Evolutionary conservation across 2,113 vertebrate species (phyloP).

Genomic region (Callopanchax toddi): DNA sequence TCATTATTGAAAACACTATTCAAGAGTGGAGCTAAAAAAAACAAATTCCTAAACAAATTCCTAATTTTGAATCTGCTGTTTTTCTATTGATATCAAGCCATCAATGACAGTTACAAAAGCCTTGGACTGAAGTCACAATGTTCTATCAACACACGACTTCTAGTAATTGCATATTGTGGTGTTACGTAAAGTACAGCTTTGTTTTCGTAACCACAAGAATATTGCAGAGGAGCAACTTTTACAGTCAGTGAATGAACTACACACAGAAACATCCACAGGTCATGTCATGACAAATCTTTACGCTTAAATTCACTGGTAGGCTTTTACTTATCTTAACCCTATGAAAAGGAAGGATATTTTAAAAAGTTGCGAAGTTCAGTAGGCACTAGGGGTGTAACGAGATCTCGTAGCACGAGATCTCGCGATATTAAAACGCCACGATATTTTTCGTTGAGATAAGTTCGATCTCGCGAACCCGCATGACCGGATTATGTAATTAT

Average conservation of each 20-base stretch:
- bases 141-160: not conserved
- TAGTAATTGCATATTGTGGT: not conserved
- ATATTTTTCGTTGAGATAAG: no score
- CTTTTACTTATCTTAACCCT: constrained; percentile 34
- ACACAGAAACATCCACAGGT: constrained; percentile 1
- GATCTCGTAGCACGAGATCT: no score
- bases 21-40: not conserved
- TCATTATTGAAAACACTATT: not conserved
- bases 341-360: constrained; percentile 61
- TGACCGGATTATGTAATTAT: no score
- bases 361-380: constrained; percentile 49
- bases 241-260: not conserved
- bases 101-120: not conserved
- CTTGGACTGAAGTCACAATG: not conserved
- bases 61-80: not conserved
- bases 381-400: no score
- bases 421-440: no score
- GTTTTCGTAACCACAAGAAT: constrained; percentile 12
- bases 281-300: constrained; percentile 12
- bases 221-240: not conserved
- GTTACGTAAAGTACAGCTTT: constrained; percentile 9
- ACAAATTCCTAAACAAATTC: not conserved
- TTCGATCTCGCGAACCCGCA: no score
- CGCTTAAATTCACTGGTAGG: constrained; percentile 5
- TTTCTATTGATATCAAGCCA: constrained; percentile 1